phyloP scores from a whole-genome alignment of 2,113 vertebrate genomes.

The Ivindomyrus marchei region DNA sequence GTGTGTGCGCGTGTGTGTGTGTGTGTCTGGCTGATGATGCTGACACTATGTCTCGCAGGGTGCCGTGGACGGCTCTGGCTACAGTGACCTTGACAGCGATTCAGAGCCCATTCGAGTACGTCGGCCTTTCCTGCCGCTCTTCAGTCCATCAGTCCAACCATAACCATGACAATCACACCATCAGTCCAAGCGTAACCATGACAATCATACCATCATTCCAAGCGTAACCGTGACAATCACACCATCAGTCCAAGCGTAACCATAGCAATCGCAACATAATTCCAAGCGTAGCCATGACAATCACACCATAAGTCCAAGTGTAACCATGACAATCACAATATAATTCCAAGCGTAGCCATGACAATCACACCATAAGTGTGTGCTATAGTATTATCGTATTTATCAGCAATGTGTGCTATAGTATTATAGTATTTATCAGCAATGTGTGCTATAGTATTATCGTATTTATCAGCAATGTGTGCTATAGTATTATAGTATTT shows the following conservation, averaged over 20 bases:
- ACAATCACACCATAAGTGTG: no score
- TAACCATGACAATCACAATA: neutral
- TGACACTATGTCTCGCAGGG: neutral
- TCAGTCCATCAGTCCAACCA: neutral
- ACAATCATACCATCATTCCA: neutral
- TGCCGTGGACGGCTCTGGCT: neutral
- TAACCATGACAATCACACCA: neutral
- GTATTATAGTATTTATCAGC: no score
- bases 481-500: neutral
- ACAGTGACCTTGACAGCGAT: neutral
- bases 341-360: neutral
- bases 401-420: neutral
- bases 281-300: neutral
- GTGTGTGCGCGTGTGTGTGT: neutral
- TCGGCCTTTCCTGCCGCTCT: neutral
- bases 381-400: neutral
- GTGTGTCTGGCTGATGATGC: neutral
- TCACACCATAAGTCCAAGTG: neutral
- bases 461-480: neutral
- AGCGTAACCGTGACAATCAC: neutral
- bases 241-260: neutral
- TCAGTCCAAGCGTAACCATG: neutral
- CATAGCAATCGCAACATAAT: neutral
- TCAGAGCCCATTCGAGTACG: neutral
- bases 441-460: neutral